Evolutionary conservation across 2,113 vertebrate species (phyloP).

Genomic region (Neodontobutis hainanensis): DNA sequence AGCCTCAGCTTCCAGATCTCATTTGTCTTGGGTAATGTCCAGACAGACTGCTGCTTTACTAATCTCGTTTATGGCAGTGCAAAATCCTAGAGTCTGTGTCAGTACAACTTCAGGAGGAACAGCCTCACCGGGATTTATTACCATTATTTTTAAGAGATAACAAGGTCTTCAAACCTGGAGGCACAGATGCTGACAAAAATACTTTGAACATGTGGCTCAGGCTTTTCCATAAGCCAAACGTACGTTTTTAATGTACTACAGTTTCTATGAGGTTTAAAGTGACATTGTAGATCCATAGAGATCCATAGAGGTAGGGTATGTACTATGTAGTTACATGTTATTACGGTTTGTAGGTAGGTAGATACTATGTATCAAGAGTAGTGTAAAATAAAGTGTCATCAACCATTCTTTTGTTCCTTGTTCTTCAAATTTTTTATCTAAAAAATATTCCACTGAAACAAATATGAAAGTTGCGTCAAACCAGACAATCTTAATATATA

Average conservation of each 20-base stretch:
- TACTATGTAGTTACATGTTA: too few species aligned
- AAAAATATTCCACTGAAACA: too few species aligned
- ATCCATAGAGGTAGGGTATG: too few species aligned
- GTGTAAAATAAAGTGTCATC: too few species aligned
- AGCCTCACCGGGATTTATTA: background rate
- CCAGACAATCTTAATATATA: background rate
- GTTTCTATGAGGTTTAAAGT: too few species aligned
- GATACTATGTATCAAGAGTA: too few species aligned
- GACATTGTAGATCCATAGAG: too few species aligned
- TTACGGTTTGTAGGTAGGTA: too few species aligned
- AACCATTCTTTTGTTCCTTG: too few species aligned
- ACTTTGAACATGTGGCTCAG: background rate
- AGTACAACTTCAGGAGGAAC: slow-evolving; percentile 6
- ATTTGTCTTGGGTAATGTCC: slow-evolving; percentile 12
- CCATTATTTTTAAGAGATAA: slow-evolving; percentile 20
- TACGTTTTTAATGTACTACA: too few species aligned
- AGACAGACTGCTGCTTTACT: slow-evolving; percentile 1
- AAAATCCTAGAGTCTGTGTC: slow-evolving; percentile 11
- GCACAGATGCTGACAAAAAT: background rate
- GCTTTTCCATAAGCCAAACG: background rate
- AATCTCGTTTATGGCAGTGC: slow-evolving; percentile 9
- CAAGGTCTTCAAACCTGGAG: background rate
- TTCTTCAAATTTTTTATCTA: too few species aligned
- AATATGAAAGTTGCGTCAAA: background rate
- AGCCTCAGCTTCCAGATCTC: background rate